Base-by-base conservation (phyloP, 1,140 invertebrate species). In the Uloborus diversus region DNA sequence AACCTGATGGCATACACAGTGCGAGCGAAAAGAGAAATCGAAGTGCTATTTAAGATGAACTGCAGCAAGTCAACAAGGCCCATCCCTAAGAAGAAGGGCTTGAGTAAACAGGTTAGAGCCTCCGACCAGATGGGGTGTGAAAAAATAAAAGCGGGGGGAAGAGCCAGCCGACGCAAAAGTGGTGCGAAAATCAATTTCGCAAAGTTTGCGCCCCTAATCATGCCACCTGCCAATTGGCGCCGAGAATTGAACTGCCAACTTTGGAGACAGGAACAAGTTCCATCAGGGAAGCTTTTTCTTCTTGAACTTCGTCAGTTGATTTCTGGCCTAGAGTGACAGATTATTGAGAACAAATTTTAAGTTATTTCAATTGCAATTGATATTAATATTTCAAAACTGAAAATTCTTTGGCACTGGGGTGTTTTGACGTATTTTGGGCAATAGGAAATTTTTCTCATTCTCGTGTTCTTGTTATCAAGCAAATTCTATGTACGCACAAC, bases 71-170 rank as follows among this genome's bases (percentile, higher is more conserved):
- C 71, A 75, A 75, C 71, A 75, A 7, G 27, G 28, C n/a, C 20
- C 28, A 20, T 49, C 56, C 33, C 53, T 42, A 73, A 37, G 27
- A 64, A 51, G 71, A 64, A 64, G 47, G 59, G 53, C 71, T 64
- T 75, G 42, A n/a, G 71, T 75, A 75, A 75, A 75, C 71, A 75
- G 71, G 71, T 75, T 75, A 64, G 53, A 64, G 71, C 59, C 28
- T 30, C 14, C 33, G 57, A 75, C 71, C 71, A 75, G 71, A 75
- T 75, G 71, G 71, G 71, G 59, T 51, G 71, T 27, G 59, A 51
- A 75, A 42, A 64, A 73, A 73, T 32, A 61, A 30, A 42, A 37
- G 51, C 28, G 4, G 47, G n/a, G 23, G 13, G n/a, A 35, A 42
- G 23, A 5, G 25, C 28, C 25, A 42, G 27, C 28, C 30, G 66